These are phyloP conservation scores for Pammene aurita DNA, from an alignment of 2,888 invertebrate genomes.

Conservation along the genomic window DNA sequence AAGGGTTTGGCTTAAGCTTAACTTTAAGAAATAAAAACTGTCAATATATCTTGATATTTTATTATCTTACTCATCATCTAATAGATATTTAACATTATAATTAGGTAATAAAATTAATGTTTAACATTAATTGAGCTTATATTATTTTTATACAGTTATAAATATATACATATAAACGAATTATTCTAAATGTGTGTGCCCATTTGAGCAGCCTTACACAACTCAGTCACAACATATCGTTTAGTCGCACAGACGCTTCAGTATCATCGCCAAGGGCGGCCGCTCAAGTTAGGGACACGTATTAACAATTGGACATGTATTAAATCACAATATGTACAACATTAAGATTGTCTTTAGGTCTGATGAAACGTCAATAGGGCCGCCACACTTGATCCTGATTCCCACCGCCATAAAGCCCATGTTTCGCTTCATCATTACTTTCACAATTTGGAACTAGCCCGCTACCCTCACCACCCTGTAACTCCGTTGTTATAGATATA, in stretches of 20 bases:
- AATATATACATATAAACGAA: conserved; percentile 23
- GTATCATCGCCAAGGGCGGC: neutral
- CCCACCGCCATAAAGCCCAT: conserved; percentile 67
- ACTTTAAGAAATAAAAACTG: conserved; percentile 6
- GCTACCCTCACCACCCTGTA: conserved; percentile 73
- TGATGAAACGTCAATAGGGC: conserved; percentile 85
- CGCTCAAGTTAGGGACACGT: conserved; percentile 12
- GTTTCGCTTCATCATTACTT: conserved; percentile 81
- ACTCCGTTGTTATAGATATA: conserved; percentile 80
- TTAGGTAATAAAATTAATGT: conserved; percentile 67
- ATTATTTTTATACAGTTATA: conserved; percentile 52
- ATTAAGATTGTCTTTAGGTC: conserved; percentile 56
- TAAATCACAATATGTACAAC: conserved; percentile 81
- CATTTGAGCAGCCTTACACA: conserved; percentile 3
- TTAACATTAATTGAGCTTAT: conserved; percentile 74
- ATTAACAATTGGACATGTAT: conserved; percentile 34
- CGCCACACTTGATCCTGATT: conserved; percentile 87
- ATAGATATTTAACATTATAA: conserved; percentile 72
- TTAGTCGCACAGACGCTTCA: neutral
- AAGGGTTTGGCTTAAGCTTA: neutral
- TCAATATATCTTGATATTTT: conserved; percentile 26
- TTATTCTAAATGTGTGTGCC: conserved; percentile 34
- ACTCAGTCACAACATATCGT: too few relatives aligned
- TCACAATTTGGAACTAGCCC: conserved; percentile 81
- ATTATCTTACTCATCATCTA: conserved; percentile 49